phyloP scores from a whole-genome alignment of 2,797 vertebrate genomes.

The Alfaro cultratus region DNA sequence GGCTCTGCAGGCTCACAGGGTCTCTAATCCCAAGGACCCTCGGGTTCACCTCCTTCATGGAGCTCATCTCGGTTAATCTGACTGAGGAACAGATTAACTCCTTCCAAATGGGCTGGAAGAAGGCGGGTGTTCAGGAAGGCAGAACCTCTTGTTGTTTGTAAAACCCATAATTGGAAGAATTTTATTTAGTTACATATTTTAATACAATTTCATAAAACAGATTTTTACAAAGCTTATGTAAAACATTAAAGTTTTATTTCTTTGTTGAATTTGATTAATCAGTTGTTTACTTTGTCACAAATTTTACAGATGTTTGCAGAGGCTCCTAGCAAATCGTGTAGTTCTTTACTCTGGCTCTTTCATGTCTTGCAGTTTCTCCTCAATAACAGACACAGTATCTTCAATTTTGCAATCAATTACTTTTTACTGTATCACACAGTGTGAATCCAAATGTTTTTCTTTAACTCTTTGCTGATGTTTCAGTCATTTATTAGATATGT shows the following conservation, averaged over 20 bases:
- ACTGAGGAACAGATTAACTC: neutral
- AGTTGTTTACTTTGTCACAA: neutral
- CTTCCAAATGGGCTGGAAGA: neutral
- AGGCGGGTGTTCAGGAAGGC: neutral
- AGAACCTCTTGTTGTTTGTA: neutral
- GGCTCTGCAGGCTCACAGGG: constrained; percentile 12
- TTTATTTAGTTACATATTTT: neutral
- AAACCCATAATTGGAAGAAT: neutral
- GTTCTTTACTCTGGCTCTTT: neutral
- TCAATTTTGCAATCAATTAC: neutral
- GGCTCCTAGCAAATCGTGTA: neutral
- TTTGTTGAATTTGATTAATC: neutral
- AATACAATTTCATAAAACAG: neutral
- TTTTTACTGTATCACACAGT: neutral
- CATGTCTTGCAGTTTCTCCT: neutral
- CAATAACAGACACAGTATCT: neutral
- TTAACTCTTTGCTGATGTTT: neutral
- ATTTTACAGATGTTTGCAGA: neutral
- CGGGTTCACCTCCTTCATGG: constrained; percentile 18
- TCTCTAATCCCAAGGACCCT: constrained; percentile 17
- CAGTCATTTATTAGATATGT: no score
- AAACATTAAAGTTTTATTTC: neutral
- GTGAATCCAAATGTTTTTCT: no score
- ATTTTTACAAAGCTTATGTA: neutral
- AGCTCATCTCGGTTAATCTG: constrained; percentile 13